phyloP scores from a whole-genome alignment of 1,140 invertebrate genomes.

The Achatina immaculata region DNA sequence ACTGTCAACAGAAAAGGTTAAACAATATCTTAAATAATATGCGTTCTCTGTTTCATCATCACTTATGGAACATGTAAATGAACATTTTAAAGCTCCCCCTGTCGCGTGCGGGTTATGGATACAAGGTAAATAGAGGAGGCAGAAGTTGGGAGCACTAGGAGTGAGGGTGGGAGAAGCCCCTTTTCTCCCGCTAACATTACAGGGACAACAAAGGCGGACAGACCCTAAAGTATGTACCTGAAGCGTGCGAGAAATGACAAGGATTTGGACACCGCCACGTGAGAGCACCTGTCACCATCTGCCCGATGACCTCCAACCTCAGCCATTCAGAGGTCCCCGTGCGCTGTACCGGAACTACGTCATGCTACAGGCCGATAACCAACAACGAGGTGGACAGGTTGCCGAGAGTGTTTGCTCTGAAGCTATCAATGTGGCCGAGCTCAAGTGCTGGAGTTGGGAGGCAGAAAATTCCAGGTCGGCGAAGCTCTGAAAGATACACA shows the following conservation, averaged over 20 bases:
- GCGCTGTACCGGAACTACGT: conserved; percentile 1
- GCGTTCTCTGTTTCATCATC: no score
- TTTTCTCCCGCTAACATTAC: conserved; percentile 23
- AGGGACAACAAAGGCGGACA: conserved; percentile 5
- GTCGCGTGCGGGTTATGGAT: background rate
- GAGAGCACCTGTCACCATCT: conserved; percentile 30
- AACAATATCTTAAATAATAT: no score
- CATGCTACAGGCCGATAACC: conserved; percentile 5
- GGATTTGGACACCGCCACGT: conserved; percentile 18
- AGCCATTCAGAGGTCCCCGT: conserved; percentile 1
- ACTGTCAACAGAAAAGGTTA: no score
- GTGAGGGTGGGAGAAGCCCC: background rate
- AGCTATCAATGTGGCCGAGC: no score
- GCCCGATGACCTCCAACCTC: conserved; percentile 13
- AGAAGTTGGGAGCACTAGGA: background rate
- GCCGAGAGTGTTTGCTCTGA: background rate
- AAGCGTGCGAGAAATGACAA: conserved; percentile 17
- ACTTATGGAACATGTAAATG: no score
- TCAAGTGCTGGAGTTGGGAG: no score
- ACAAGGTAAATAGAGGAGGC: background rate
- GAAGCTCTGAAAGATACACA: no score
- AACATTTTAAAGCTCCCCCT: background rate
- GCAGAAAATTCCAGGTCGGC: no score
- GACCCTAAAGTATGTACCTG: conserved; percentile 14
- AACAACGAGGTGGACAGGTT: background rate